These are phyloP conservation scores for Tyto alba DNA, from an alignment of 2,113 vertebrate genomes.

Conservation along the genomic window DNA sequence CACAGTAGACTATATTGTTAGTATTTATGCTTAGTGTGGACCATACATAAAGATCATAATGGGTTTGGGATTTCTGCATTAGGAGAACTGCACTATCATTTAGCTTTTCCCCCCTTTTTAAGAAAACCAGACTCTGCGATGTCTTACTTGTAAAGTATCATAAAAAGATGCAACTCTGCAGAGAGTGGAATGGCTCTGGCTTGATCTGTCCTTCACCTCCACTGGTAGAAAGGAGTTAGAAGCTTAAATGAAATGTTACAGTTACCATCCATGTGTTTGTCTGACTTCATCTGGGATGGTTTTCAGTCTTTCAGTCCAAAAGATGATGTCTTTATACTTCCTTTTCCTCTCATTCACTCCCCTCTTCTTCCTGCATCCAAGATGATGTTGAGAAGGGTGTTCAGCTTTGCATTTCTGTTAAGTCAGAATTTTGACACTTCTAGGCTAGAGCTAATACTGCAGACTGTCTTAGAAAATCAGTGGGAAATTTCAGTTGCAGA, in stretches of 20 bases:
- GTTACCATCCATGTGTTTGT: not conserved
- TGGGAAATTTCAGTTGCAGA: not conserved
- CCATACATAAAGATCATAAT: not conserved
- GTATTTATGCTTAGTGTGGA: not conserved
- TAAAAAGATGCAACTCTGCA: not conserved
- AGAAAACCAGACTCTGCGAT: not conserved
- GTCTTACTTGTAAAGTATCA: not conserved
- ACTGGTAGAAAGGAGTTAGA: not conserved
- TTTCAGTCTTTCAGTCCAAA: not conserved
- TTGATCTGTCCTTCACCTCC: not conserved
- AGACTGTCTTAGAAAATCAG: not conserved
- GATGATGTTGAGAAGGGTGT: not conserved
- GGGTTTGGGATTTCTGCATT: not conserved
- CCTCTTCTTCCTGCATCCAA: not conserved
- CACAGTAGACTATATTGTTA: not conserved
- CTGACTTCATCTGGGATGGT: not conserved
- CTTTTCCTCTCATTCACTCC: not conserved
- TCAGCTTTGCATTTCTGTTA: not conserved
- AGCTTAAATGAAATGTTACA: not conserved
- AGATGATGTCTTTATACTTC: not conserved
- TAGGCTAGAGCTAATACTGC: not conserved
- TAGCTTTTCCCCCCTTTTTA: not conserved
- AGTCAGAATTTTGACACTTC: not conserved
- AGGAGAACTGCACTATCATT: not conserved
- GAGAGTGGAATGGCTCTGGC: not conserved